phyloP scores from a whole-genome alignment of 2,888 invertebrate genomes.

The Drosophila anomalipes region DNA sequence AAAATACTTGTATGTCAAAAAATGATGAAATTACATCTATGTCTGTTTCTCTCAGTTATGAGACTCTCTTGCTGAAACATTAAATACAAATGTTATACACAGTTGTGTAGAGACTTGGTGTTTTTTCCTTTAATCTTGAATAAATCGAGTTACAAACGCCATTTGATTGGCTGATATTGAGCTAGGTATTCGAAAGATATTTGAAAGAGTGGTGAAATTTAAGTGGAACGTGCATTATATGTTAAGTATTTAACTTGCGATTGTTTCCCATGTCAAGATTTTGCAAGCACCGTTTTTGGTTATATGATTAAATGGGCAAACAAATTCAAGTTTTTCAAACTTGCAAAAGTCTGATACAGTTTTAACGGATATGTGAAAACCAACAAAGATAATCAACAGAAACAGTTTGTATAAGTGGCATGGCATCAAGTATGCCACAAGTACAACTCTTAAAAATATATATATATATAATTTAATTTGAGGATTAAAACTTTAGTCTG shows the following conservation, averaged over 20 bases:
- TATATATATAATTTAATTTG: not conserved
- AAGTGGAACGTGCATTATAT: not conserved
- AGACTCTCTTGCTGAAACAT: not conserved
- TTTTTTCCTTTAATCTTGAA: not conserved
- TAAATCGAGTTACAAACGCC: not conserved
- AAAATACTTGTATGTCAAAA: not conserved
- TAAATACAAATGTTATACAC: not conserved
- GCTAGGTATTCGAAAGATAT: not conserved
- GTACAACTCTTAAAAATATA: not conserved
- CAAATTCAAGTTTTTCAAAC: not conserved
- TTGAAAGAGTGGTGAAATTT: not conserved
- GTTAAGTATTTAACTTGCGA: not conserved
- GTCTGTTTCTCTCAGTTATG: not conserved
- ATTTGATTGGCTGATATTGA: not conserved
- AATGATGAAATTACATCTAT: not conserved
- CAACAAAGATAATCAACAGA: not conserved
- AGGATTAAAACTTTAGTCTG: not conserved
- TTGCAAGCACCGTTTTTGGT: not conserved
- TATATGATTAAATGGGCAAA: not conserved
- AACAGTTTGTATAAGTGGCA: not conserved
- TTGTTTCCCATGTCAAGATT: constrained; percentile 5
- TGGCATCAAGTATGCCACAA: not conserved
- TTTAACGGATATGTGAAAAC: constrained; percentile 3
- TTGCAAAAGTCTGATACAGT: not conserved
- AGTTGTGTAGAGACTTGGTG: not conserved